phyloP scores from a whole-genome alignment of 2,888 invertebrate genomes.

The Vanessa cardui region DNA sequence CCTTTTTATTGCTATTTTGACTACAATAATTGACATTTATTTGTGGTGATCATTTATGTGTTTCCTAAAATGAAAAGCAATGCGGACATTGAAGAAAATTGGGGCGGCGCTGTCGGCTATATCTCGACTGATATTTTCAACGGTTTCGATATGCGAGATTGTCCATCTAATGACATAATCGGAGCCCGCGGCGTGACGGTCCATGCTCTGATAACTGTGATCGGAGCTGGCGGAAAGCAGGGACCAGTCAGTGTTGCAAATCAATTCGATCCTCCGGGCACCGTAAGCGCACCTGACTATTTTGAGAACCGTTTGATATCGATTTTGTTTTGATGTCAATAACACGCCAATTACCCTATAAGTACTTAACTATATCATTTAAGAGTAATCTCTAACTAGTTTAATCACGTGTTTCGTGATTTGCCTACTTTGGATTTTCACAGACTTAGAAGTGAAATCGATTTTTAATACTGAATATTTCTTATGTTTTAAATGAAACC shows the following conservation, averaged over 20 bases:
- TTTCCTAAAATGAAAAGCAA: slow-evolving; percentile 4
- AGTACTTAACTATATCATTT: slow-evolving; percentile 5
- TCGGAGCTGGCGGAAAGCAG: slow-evolving; percentile 58
- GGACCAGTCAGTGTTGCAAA: slow-evolving; percentile 57
- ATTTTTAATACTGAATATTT: too few relatives aligned
- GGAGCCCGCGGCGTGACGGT: slow-evolving; percentile 60
- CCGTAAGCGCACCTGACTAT: slow-evolving; percentile 39
- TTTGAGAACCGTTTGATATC: slow-evolving; percentile 40
- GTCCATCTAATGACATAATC: slow-evolving; percentile 71
- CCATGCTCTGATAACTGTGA: slow-evolving; percentile 58
- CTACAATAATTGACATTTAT: too few relatives aligned
- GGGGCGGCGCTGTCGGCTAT: slow-evolving; percentile 59
- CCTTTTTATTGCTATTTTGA: too few relatives aligned
- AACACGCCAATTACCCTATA: slow-evolving; percentile 24
- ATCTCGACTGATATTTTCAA: slow-evolving; percentile 60
- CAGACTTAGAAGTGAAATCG: too few relatives aligned
- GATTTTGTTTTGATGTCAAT: slow-evolving; percentile 27
- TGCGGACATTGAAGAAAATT: slow-evolving; percentile 35
- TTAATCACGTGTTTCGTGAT: background rate
- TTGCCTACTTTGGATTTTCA: background rate
- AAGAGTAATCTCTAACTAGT: background rate
- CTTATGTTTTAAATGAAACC: too few relatives aligned
- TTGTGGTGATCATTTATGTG: too few relatives aligned
- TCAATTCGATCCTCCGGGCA: slow-evolving; percentile 54
- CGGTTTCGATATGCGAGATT: slow-evolving; percentile 54